Base-by-base conservation (phyloP, 2,888 invertebrate species). In the Halictus quadricinctus region DNA sequence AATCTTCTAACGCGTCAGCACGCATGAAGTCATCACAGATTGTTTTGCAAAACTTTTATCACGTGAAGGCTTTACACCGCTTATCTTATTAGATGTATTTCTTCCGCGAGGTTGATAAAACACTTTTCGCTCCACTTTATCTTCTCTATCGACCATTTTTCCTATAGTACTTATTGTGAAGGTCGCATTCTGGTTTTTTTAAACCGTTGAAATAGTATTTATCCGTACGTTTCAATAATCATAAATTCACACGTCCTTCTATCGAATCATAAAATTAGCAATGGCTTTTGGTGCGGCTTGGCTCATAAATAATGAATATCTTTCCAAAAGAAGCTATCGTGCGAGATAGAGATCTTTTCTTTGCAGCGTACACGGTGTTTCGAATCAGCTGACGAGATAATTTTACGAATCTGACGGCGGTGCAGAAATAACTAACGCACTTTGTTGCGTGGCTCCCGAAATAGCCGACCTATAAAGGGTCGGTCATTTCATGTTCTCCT, bases 381-480 rank as follows among this genome's bases (percentile, higher is more conserved):
- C 41, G 43, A 82, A 77, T 81, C 77, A 84, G 78, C 76, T 84
- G 79, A 73, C 72, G 46, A 50, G 78, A 80, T 79, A 83, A 83
- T 83, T 87, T 87, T 87, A 79, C 82, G 48, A 73, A 78, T 87
- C 83, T 85, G 80, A 85, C 78, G 80, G 69, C 25, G 80, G 78
- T 54, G 78, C 76, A 81, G 77, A 84, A 86, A 87, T 87, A 87
- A 86, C 86, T 80, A 78, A 86, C 84, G 86, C 79, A 84, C 84
- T 80, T 86, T 41, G 83, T 84, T 86, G 80, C 83, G 83, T 81
- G 50, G 70, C 76, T 60, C 81, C 77, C 60, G 81, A 88, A 90
- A 90, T 90, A 90, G 76, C 60, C 79, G 88, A 86, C 88, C 88
- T 90, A 90, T 77, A 88, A 90, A 90, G 83, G 90, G 79, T 72